Base-by-base conservation (phyloP, 2,888 invertebrate genomes). In the Thyatira batis region DNA sequence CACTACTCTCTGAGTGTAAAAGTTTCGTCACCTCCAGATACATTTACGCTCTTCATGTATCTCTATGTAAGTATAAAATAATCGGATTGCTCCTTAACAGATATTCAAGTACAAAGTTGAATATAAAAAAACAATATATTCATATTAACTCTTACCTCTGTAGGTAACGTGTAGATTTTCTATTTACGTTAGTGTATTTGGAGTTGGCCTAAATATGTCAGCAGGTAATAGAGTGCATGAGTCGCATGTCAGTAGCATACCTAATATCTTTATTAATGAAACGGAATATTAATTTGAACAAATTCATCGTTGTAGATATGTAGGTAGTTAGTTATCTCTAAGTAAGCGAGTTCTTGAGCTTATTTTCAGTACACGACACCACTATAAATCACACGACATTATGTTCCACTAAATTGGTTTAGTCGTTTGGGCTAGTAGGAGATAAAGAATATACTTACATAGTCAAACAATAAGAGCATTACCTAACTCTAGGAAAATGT, bases 1-100 rank as follows among this genome's bases (percentile, higher is more conserved):
- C 49, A 25, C 51, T 39, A 58, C 52, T 58, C 58, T 56, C 59
- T 54, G 54, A 51, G 54, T 53, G 53, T 49, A 58, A 65, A 45
- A 45, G 45, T 45, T 20, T 13, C 27, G 48, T 27, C 27, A 48
- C 48, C 27, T 48, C 27, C 17, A 17, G 11, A 48, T 20, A 48
- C 27, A 48, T 39, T 33, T 17, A 39, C 17, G 17, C 17, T 39
- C n/a, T 39, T 17, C 17, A 39, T 17, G 39, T 39, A 39, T 39
- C 13, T 17, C 13, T 39, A 39, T 39, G 39, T 39, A 17, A 17
- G 39, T 39, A 17, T n/a, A 13, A 39, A 39, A 20, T 21, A 21
- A 45, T 6, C 45, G 2, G 21, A 10, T 45, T 21, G 21, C 20
- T 20, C n/a, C 21, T 17, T 39, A 39, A 39, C 13, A 45, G 45